Evolutionary conservation across 2,797 vertebrate species (phyloP), one percentile per base, ranked within the genome.

Genomic region (Vultur gryphus): DNA sequence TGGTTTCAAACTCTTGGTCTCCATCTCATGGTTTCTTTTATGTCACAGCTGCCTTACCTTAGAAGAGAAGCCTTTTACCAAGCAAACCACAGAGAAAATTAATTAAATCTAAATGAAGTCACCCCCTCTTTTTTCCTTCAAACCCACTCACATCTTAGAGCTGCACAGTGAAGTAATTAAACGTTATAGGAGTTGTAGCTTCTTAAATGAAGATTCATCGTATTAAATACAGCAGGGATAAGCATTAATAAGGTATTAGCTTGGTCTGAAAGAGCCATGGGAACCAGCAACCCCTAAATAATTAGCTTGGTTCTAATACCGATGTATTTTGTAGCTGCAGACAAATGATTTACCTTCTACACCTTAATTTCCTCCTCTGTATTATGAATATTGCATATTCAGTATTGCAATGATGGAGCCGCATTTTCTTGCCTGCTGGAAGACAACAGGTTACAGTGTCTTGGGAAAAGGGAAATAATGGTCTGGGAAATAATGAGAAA

Each of bases 171-270:
- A 87, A 93, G n/a, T 72, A 90, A 93, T 82, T 87, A 89, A 66
- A 93, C 62, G 33, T 76, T 72, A 46, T 21, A 84, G 39, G 26
- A 62, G 17, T 55, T 82, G 46, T 57, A 82, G 33, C 31, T 89
- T 84, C 73, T 92, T 93, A 89, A 84, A 92, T 46, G 29, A 87
- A 84, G 39, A 88, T 71, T 90, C 91, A 54, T 89, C 21, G 3
- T 82, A 87, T 83, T 78, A 87, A 94, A 89, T 91, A 58, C 78
- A 92, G 61, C n/a, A 83, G 78, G 71, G 67, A 67, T 90, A 88
- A 84, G 17, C 35, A 91, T 91, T 91, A 91, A 81, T 85, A 92
- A 91, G 46, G 57, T 67, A 54, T 72, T 71, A 51, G 16, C 9
- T 69, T 90, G 17, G 61, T 86, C 82, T 93, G 69, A 79, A 77